Percentiles rank a stretch among this genome's conserved stretches.
phyloP scores from a whole-genome alignment of 2,113 vertebrate species.

The Varanus komodoensis region DNA sequence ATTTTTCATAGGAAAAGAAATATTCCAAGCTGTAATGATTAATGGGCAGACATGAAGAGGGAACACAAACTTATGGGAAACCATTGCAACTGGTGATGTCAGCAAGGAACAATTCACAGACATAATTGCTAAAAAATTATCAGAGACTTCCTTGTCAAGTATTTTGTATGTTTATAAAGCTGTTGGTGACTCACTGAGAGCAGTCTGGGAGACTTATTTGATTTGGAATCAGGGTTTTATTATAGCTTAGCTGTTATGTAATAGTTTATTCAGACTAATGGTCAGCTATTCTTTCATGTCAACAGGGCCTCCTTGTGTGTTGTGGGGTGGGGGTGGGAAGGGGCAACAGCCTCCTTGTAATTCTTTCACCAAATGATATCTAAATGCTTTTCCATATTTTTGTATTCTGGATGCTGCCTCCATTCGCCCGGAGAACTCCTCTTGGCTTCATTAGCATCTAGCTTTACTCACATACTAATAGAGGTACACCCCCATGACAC shows the following conservation, averaged over 20 bases:
- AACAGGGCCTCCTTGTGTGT: constrained; percentile 54
- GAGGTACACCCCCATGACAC: not conserved
- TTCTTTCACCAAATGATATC: constrained; percentile 73
- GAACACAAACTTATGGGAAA: constrained; percentile 85
- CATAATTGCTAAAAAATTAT: constrained; percentile 90
- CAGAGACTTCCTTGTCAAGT: constrained; percentile 88
- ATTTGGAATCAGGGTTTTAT: constrained; percentile 86
- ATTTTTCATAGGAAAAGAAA: constrained; percentile 76
- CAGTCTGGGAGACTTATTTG: constrained; percentile 87
- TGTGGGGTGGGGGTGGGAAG: constrained; percentile 39
- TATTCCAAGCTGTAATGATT: constrained; percentile 83
- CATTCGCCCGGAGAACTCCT: constrained; percentile 26
- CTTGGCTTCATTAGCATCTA: constrained; percentile 52
- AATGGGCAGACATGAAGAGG: constrained; percentile 86
- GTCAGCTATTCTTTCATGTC: constrained; percentile 78
- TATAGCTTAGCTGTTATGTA: constrained; percentile 87
- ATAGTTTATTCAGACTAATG: constrained; percentile 80
- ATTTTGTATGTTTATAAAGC: constrained; percentile 88
- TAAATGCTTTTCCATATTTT: constrained; percentile 68
- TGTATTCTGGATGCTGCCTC: not conserved
- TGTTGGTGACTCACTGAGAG: constrained; percentile 86
- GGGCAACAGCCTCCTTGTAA: constrained; percentile 71
- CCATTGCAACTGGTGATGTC: constrained; percentile 87
- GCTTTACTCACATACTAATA: constrained; percentile 34
- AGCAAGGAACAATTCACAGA: constrained; percentile 88